Evolutionary conservation across 2,888 invertebrate genomes (phyloP), one percentile per base, ranked within the genome.

Genomic region (Drosophila phalerata): DNA sequence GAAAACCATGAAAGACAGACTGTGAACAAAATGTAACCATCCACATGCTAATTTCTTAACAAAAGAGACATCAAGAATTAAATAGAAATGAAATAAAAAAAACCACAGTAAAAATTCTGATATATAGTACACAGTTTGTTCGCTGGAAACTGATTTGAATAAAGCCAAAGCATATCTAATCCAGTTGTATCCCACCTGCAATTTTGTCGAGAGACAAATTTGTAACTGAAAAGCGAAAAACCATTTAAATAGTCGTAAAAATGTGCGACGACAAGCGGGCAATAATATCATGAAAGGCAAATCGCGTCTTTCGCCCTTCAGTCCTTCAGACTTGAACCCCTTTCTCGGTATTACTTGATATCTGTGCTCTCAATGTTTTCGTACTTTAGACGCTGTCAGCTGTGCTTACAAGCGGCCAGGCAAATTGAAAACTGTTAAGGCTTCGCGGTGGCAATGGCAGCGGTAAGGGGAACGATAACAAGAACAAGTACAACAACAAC

Each of bases 401-500:
- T 86, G 85, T 80, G 73, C 88, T 88, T 86, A 89, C 85, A 86
- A 85, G 88, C 79, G 79, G 65, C 82, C 76, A 69, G 63, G 71
- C 74, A 86, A 86, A 89, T 89, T 89, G 88, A 86, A 86, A 89
- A 89, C 84, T 88, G 88, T 88, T 88, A 76, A 83, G 78, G 77
- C 68, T 62, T 55, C 62, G 67, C 68, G 28, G 34, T 15, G 60
- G 30, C 60, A 42, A 9, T 37, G 48, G 40, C 74, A 28, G 43
- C 10, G 48, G 9, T 57, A 53, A 61, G 42, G 42, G 38, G 57
- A 51, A 51, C 25, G 55, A 10, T 38, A 42, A 22, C 17, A 42
- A 11, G n/a, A 34, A 53, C 56, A 55, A 25, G 42, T 28, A 47
- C 49, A 43, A 48, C 38, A 56, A 38, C 72, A 58, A 13, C 40